Percentiles rank a stretch among this genome's conserved stretches.
phyloP scores from a whole-genome alignment of 1,140 invertebrate genomes.

The Oreohelix idahoensis region DNA sequence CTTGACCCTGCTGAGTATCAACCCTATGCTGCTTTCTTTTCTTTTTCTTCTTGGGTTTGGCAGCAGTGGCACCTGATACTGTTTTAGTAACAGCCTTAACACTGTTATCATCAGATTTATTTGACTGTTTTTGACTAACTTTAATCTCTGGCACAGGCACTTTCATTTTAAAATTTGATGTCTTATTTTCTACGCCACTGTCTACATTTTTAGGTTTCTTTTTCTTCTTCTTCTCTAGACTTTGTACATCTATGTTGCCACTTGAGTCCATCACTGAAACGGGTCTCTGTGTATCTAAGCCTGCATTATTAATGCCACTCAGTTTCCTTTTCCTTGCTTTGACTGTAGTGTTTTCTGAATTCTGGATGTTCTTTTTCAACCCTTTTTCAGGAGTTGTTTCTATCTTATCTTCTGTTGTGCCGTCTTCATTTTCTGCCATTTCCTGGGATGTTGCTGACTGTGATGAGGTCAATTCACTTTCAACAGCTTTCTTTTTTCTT shows the following conservation, averaged over 20 bases:
- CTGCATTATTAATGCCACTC: background rate
- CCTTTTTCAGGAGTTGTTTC: background rate
- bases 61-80: background rate
- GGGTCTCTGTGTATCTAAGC: background rate
- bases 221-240: slow-evolving; percentile 10
- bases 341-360: background rate
- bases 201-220: background rate
- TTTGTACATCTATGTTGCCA: background rate
- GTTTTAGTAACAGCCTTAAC: background rate
- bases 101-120: background rate
- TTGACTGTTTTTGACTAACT: background rate
- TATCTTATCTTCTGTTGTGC: background rate
- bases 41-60: background rate
- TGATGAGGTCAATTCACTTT: background rate
- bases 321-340: background rate
- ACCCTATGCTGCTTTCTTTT: slow-evolving; percentile 12
- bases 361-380: background rate
- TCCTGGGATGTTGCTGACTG: background rate
- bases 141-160: background rate
- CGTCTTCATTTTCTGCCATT: background rate
- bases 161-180: background rate
- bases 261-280: background rate
- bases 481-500: background rate
- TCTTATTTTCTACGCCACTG: background rate
- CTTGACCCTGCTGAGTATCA: background rate